Conservation (phyloP, 2,888 invertebrate species). For the Deilephila porcellus region DNA sequence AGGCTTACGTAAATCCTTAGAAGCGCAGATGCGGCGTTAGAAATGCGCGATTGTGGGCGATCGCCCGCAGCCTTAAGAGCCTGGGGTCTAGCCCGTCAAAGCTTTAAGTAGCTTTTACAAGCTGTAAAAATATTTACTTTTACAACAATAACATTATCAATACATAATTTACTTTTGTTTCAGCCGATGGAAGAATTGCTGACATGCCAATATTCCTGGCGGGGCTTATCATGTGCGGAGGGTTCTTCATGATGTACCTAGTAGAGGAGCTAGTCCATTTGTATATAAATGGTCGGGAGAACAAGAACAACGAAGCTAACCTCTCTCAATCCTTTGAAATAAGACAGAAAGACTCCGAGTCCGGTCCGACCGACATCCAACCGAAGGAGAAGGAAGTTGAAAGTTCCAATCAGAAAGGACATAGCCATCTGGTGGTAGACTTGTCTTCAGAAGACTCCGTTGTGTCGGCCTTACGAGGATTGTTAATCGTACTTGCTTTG, state of each 20-base stretch:
- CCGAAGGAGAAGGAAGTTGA: conserved; percentile 49
- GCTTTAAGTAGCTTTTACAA: too few relatives aligned
- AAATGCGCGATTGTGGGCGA: too few relatives aligned
- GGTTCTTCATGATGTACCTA: conserved; percentile 91
- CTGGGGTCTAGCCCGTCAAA: too few relatives aligned
- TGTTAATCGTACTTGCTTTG: conserved; percentile 91
- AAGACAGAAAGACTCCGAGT: conserved; percentile 66
- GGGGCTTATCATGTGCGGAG: conserved; percentile 89
- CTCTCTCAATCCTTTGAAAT: conserved; percentile 70
- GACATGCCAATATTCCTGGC: conserved; percentile 87
- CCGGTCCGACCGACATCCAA: conserved; percentile 18
- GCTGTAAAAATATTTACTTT: too few relatives aligned
- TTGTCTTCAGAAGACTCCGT: conserved; percentile 65
- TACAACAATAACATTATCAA: neutral
- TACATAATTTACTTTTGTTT: conserved; percentile 37
- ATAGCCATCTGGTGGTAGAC: conserved; percentile 62
- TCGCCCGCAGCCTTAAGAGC: too few relatives aligned
- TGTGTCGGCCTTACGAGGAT: conserved; percentile 86
- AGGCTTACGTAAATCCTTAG: too few relatives aligned
- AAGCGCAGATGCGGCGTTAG: too few relatives aligned
- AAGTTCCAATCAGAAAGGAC: conserved; percentile 52
- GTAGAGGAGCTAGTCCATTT: conserved; percentile 91
- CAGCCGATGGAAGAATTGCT: conserved; percentile 78
- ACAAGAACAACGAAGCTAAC: conserved; percentile 60
- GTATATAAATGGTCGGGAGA: conserved; percentile 85